Percentiles rank a stretch among this genome's conserved stretches.
Evolutionary conservation across 2,113 vertebrate species (phyloP).

Genomic region (Phalacrocorax carbo): DNA sequence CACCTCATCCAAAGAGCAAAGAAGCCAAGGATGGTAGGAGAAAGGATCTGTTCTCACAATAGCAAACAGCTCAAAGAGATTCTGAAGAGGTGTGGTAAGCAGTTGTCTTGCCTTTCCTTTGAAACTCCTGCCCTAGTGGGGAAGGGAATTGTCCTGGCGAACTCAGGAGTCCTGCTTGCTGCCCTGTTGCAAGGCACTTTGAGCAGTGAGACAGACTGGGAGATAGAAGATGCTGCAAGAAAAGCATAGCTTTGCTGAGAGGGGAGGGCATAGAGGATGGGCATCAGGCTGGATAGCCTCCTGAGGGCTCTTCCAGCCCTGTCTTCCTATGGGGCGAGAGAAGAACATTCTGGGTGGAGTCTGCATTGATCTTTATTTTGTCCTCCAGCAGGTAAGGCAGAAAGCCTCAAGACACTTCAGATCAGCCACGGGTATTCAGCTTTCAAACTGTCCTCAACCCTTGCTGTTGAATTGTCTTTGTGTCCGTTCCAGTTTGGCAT

Average conservation of each 20-base stretch:
- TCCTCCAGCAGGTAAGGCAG: background rate
- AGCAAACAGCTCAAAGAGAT: background rate
- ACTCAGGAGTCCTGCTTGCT: background rate
- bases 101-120: background rate
- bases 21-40: constrained; percentile 53
- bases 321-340: background rate
- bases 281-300: background rate
- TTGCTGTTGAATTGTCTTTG: background rate
- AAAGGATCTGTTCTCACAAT: constrained; percentile 27
- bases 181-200: background rate
- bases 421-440: background rate
- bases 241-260: background rate
- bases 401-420: background rate
- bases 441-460: background rate
- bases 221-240: background rate
- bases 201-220: background rate
- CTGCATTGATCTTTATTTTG: background rate
- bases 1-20: background rate
- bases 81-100: background rate
- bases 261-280: background rate
- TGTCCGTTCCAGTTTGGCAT: background rate
- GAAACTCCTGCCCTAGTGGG: background rate
- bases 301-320: background rate
- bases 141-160: background rate
- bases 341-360: background rate